Evolutionary conservation across 2,888 invertebrate genomes (phyloP), one percentile per base, ranked within the genome.

Genomic region (Myopa testacea): DNA sequence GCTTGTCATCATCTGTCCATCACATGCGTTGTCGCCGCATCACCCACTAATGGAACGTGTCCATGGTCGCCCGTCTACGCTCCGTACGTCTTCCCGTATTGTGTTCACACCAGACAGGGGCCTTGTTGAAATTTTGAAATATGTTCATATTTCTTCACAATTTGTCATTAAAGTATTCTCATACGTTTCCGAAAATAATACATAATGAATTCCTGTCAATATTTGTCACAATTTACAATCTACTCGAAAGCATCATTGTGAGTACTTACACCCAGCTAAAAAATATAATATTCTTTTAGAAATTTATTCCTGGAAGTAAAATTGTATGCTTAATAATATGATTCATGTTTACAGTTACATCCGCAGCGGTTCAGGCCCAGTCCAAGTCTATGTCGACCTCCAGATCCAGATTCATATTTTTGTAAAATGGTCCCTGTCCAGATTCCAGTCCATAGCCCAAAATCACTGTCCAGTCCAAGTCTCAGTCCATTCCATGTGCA

Each of bases 1-100:
- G 78, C 80, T 80, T 82, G 83, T 82, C 83, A 82, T 81, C 78
- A 76, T 78, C 77, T 82, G 82, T 82, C 83, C 82, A 82, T 81
- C 80, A 77, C 79, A 80, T 71, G 69, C 75, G 78, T 80, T 82
- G 81, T 80, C 83, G 81, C 80, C 83, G 78, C 81, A 79, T 75
- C 63, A 80, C 67, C 69, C 76, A 80, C 82, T 83, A 83, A 83
- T 83, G 83, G 82, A 82, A 80, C 72, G 79, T 78, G 81, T 76
- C 81, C 78, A 77, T 79, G 78, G 73, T 69, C 69, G 19, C 38
- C 37, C 14, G 50, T n/a, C 52, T 26, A 4, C 38, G 65, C 26
- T 38, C 5, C 38, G n/a, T 16, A 16, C 55, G 55, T 55, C 8
- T 34, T 34, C 34, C 26, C n/a, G 38, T 37, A 38, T 14, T 10